These are phyloP conservation scores for Dendrolimus houi DNA, from an alignment of 2,888 invertebrate species.

Conservation along the genomic window DNA sequence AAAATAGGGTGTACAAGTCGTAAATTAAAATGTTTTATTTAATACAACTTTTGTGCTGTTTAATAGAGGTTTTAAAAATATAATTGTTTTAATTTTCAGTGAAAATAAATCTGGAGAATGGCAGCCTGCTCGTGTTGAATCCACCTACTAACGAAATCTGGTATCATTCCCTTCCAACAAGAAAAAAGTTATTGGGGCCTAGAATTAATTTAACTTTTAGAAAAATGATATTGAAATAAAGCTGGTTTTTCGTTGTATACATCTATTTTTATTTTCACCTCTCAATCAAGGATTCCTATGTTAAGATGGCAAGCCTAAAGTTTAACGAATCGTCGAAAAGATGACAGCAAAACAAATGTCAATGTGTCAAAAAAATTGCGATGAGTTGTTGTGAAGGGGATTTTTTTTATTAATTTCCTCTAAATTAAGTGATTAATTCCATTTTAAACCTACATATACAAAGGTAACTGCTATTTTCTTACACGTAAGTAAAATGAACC, in stretches of 20 bases:
- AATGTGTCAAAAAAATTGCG: too few species aligned
- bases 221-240: conserved; percentile 40
- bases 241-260: conserved; percentile 1
- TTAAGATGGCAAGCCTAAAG: too few species aligned
- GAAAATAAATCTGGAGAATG: conserved; percentile 78
- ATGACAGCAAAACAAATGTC: conserved; percentile 6
- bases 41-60: neutral
- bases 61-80: neutral
- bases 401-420: too few species aligned
- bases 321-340: neutral
- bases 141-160: conserved; percentile 81
- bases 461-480: too few species aligned
- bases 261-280: too few species aligned
- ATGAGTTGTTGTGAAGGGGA: too few species aligned
- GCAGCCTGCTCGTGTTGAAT: conserved; percentile 82
- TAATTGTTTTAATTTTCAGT: conserved; percentile 46
- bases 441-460: too few species aligned
- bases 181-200: conserved; percentile 70
- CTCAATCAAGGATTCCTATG: too few species aligned
- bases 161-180: conserved; percentile 81
- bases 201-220: conserved; percentile 82
- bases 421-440: too few species aligned
- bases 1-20: neutral
- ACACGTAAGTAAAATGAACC: neutral
- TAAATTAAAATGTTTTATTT: too few species aligned